These are phyloP conservation scores for Lampris incognitus DNA, from an alignment of 2,113 vertebrate genomes.

Conservation along the genomic window DNA sequence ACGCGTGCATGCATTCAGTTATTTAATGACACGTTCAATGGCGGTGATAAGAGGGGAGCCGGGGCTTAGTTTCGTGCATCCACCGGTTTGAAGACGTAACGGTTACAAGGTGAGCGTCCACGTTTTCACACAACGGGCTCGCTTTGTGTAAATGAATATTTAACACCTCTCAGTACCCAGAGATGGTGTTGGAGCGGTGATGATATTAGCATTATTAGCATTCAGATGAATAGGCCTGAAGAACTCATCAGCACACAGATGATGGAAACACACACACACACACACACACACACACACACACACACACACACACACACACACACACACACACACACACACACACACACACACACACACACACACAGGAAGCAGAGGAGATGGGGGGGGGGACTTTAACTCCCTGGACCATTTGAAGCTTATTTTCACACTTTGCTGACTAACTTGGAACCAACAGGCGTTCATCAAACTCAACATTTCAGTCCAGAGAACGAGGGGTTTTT, in stretches of 20 bases:
- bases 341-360: too few relatives aligned
- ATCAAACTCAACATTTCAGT: conserved; percentile 30
- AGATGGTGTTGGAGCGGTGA: conserved; percentile 31
- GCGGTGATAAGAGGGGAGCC: conserved; percentile 2
- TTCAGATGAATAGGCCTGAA: conserved; percentile 11
- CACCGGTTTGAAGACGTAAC: too few relatives aligned
- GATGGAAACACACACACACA: not conserved
- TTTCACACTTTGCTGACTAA: conserved; percentile 43
- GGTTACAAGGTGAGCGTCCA: not conserved
- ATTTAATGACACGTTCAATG: not conserved
- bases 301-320: too few relatives aligned
- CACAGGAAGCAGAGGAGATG: conserved; percentile 14
- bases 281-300: too few relatives aligned
- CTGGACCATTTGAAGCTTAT: conserved; percentile 34
- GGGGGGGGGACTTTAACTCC: conserved; percentile 28
- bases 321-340: too few relatives aligned
- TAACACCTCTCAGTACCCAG: conserved; percentile 35
- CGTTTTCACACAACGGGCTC: not conserved
- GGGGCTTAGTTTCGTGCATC: not conserved
- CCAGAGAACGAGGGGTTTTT: conserved; percentile 42
- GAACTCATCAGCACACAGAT: conserved; percentile 8
- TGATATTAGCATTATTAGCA: conserved; percentile 14
- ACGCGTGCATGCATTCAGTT: conserved; percentile 4
- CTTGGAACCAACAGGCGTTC: conserved; percentile 20
- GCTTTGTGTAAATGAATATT: conserved; percentile 38